Evolutionary conservation across 2,888 invertebrate species (phyloP), one percentile per base, ranked within the genome.

Genomic region (Thalpophila matura): DNA sequence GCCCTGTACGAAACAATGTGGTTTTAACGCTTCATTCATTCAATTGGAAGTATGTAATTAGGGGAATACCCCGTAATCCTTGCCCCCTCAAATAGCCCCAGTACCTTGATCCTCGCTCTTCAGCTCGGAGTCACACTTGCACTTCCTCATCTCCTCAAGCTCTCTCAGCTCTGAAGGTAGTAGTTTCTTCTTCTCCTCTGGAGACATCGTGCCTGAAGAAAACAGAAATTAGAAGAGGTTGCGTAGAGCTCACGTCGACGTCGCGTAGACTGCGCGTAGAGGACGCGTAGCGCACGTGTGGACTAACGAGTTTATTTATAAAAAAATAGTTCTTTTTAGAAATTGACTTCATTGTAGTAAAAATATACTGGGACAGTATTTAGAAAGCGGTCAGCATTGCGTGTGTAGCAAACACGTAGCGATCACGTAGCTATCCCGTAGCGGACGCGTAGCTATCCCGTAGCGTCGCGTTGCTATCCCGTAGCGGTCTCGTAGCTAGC

Each of bases 91-190:
- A n/a, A n/a, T n/a, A n/a, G n/a, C n/a, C n/a, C n/a, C n/a, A n/a
- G n/a, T n/a, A n/a, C n/a, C n/a, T n/a, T n/a, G n/a, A n/a, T n/a
- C n/a, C n/a, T n/a, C n/a, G n/a, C n/a, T n/a, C n/a, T n/a, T n/a
- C n/a, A n/a, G n/a, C n/a, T n/a, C n/a, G n/a, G n/a, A n/a, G 71
- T 94, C 94, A 33, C 94, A 94, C 55, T 94, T 94, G 87, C 94
- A 94, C 0, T 85, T 81, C 10, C 81, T 63, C 81, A 92, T 45
- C 4, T 91, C 90, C 35, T 93, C 91, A 14, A 92, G 66, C 2
- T 64, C 37, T 0, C 93, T 72, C 37, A 93, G 56, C n/a, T 88
- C 86, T 0, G 94, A 89, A 0, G 94, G 94, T 47, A 93, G 79
- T 9, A 91, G 31, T 40, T 38, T 7, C 45, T 12, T 45, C 16